Conservation (phyloP, 1,140 invertebrate species). For the Gonatopus flavifemur region DNA sequence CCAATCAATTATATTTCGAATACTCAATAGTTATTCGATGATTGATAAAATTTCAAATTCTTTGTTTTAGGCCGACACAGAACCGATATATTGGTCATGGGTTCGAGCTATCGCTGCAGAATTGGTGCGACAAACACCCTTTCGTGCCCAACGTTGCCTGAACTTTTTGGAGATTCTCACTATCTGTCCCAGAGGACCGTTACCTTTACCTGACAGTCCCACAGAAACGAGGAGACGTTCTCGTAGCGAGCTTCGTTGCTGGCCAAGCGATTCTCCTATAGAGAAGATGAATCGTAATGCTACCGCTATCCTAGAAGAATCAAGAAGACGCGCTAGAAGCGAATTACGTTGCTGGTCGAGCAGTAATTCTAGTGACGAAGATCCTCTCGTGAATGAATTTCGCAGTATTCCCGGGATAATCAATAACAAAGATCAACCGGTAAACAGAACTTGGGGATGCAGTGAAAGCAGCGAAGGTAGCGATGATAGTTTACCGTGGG, state of each 20-base stretch:
- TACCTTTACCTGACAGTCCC: conserved; percentile 46
- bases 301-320: conserved; percentile 33
- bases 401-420: conserved; percentile 32
- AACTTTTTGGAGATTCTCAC: conserved; percentile 56
- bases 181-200: conserved; percentile 44
- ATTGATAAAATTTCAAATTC: no score
- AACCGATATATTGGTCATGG: conserved; percentile 65
- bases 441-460: conserved; percentile 46
- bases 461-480: conserved; percentile 57
- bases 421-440: conserved; percentile 24
- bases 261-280: conserved; percentile 37
- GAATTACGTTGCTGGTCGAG: conserved; percentile 53
- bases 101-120: conserved; percentile 65
- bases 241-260: conserved; percentile 49
- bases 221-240: conserved; percentile 47
- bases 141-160: conserved; percentile 57
- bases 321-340: conserved; percentile 41
- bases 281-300: conserved; percentile 24
- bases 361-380: conserved; percentile 55
- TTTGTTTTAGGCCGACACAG: conserved; percentile 57
- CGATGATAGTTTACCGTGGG: conserved; percentile 53
- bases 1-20: no score
- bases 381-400: conserved; percentile 43
- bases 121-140: conserved; percentile 65
- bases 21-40: no score